Percentiles rank a stretch among this genome's conserved stretches.
These are phyloP conservation scores for Origma solitaria DNA, from an alignment of 2,113 vertebrate genomes.

Conservation along the genomic window DNA sequence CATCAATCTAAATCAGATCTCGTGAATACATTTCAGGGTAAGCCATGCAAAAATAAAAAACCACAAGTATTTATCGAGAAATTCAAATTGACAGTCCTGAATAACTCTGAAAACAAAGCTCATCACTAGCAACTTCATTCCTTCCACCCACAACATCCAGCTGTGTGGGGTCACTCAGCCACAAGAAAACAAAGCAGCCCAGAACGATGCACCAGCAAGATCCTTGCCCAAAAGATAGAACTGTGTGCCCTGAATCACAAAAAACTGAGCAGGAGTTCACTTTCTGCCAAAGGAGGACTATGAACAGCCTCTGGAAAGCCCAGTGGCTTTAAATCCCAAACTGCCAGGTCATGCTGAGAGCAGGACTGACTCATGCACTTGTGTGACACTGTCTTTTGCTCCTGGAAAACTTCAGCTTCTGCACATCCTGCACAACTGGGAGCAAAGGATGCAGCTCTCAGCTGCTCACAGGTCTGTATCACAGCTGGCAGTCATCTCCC, in stretches of 20 bases:
- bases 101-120: neutral
- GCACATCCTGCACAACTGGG: fast-evolving
- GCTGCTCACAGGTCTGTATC: neutral
- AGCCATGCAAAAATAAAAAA: neutral
- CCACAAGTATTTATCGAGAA: neutral
- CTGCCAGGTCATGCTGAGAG: neutral
- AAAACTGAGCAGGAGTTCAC: neutral
- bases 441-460: fast-evolving
- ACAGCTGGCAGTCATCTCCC: fast-evolving
- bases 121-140: neutral
- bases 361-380: fast-evolving
- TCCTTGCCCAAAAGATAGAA: neutral
- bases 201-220: neutral
- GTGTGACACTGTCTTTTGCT: fast-evolving
- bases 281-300: neutral
- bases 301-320: neutral
- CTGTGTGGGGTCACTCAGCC: fast-evolving
- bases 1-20: neutral
- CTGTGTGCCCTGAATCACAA: neutral
- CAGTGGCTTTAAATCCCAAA: neutral
- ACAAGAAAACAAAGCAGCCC: neutral
- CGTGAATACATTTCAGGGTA: neutral
- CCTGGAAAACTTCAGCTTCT: neutral
- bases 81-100: neutral
- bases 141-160: neutral